Evolutionary conservation across 2,888 invertebrate genomes (phyloP).

Genomic region (Drosophila histrio): DNA sequence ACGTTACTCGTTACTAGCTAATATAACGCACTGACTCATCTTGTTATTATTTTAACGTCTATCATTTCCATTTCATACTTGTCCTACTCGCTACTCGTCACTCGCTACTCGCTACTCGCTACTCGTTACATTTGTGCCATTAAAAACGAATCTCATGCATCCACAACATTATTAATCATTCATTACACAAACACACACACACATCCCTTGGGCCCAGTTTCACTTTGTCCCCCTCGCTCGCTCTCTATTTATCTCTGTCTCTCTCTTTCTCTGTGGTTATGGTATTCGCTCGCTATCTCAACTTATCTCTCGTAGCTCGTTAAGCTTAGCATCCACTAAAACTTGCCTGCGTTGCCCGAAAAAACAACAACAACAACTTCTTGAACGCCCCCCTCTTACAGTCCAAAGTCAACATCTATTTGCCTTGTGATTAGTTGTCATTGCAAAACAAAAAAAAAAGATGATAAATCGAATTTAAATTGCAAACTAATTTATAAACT

Average conservation of each 20-base stretch:
- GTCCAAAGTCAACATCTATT: conserved; percentile 68
- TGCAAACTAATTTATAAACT: conserved; percentile 62
- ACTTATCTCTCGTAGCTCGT: conserved; percentile 52
- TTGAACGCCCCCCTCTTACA: conserved; percentile 41
- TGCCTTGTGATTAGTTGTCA: conserved; percentile 82
- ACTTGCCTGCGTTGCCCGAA: conserved; percentile 63
- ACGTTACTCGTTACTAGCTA: conserved; percentile 39
- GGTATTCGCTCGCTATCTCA: conserved; percentile 41
- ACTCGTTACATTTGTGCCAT: conserved; percentile 56
- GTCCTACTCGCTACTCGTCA: too few relatives aligned
- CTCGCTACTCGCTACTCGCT: conserved; percentile 36
- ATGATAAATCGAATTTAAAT: conserved; percentile 67
- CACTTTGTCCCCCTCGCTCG: conserved; percentile 9
- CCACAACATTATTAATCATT: conserved; percentile 13
- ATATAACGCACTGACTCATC: conserved; percentile 13
- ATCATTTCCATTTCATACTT: too few relatives aligned
- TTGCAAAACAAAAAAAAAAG: conserved; percentile 32
- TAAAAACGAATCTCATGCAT: conserved; percentile 50
- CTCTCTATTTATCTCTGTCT: conserved; percentile 21
- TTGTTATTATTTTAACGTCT: too few relatives aligned
- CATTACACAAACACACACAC: conserved; percentile 10
- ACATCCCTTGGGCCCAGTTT: conserved; percentile 14
- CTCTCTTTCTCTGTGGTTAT: conserved; percentile 36
- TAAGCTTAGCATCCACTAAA: conserved; percentile 61
- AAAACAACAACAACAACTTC: conserved; percentile 21